A percentile compares a stretch with the other conserved stretches of the same genome.
phyloP scores from a whole-genome alignment of 2,113 vertebrate species.

The Calonectris borealis region DNA sequence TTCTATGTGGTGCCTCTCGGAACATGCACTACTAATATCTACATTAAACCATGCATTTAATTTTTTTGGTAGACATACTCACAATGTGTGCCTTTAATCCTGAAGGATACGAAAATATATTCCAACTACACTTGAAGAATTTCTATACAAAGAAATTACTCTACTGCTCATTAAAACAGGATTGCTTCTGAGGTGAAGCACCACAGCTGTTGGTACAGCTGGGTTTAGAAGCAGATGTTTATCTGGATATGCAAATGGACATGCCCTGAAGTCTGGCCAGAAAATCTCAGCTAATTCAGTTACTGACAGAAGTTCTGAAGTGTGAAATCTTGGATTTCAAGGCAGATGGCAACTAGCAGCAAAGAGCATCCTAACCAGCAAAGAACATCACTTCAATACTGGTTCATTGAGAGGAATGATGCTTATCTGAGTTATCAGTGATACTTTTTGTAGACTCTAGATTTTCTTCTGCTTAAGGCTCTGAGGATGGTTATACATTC shows the following conservation, averaged over 20 bases:
- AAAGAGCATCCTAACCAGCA: not conserved
- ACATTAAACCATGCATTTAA: not conserved
- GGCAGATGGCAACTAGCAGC: not conserved
- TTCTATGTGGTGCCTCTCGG: not conserved
- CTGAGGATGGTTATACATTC: not conserved
- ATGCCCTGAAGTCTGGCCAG: not conserved
- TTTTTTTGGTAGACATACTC: not conserved
- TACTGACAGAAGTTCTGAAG: not conserved
- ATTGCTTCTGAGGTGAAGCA: not conserved
- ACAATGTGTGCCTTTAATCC: not conserved
- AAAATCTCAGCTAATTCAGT: not conserved
- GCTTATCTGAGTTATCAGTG: not conserved
- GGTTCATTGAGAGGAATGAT: not conserved
- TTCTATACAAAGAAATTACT: not conserved
- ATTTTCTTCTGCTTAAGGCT: not conserved
- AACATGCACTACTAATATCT: not conserved
- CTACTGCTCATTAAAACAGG: not conserved
- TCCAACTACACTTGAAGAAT: not conserved
- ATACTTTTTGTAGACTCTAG: not conserved
- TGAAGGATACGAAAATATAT: not conserved
- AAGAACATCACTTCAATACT: not conserved
- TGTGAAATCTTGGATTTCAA: not conserved
- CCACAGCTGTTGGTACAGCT: conserved; percentile 7
- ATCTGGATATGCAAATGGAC: not conserved
- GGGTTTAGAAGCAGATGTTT: not conserved